A percentile compares a stretch with the other conserved stretches of the same genome.
These are phyloP conservation scores for Meleagris gallopavo DNA, from an alignment of 2,113 vertebrate species.

Conservation along the genomic window DNA sequence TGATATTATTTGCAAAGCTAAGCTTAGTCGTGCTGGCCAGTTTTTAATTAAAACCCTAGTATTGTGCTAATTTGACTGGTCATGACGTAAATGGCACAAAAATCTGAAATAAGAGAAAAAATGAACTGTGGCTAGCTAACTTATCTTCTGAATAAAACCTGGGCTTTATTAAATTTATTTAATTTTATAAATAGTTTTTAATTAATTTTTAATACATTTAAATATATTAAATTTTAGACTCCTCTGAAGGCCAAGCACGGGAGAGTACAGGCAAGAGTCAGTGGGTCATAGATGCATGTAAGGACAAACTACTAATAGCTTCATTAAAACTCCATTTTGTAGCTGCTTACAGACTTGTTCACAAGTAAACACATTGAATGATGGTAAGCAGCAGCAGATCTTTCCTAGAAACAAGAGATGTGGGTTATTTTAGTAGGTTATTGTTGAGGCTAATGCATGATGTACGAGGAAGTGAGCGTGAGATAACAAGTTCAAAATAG, in stretches of 20 bases:
- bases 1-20: neutral
- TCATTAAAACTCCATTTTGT: neutral
- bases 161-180: neutral
- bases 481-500: conserved; percentile 81
- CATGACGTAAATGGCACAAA: neutral
- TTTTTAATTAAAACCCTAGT: neutral
- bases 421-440: conserved; percentile 49
- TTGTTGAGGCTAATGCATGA: conserved; percentile 27
- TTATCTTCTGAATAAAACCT: neutral
- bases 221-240: neutral
- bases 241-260: accelerated
- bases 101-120: neutral
- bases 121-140: neutral
- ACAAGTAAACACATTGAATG: neutral
- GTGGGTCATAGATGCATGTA: neutral
- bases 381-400: neutral
- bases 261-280: neutral
- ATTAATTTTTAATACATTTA: too few relatives aligned
- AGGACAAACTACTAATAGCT: neutral
- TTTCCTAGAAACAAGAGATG: conserved; percentile 41
- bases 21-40: neutral
- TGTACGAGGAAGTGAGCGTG: conserved; percentile 72
- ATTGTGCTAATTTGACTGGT: neutral
- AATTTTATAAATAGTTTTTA: too few relatives aligned
- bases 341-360: accelerated